Conservation (phyloP, 53 echinoderm and acorn worm genomes). For the Crossaster papposus region DNA sequence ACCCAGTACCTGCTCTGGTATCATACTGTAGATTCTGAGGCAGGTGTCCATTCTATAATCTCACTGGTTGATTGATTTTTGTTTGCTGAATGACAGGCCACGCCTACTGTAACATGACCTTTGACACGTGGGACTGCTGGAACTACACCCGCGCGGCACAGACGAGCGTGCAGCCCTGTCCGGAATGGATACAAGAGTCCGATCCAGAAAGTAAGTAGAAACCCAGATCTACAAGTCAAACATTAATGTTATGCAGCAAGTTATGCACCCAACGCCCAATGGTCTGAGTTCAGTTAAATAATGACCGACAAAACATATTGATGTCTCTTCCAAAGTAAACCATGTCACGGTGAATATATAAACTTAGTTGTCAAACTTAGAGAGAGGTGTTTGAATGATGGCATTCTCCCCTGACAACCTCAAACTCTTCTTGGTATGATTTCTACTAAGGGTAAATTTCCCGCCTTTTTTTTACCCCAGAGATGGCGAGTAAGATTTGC, state of each 20-base stretch:
- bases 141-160: slow-evolving; percentile 80
- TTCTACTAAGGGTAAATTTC: neutral
- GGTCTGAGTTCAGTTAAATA: too few species aligned
- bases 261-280: too few species aligned
- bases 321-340: too few species aligned
- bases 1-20: neutral
- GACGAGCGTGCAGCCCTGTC: slow-evolving; percentile 67
- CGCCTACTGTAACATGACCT: slow-evolving; percentile 78
- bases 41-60: neutral
- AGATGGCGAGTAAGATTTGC: slow-evolving; percentile 73
- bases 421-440: neutral
- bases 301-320: too few species aligned
- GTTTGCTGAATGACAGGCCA: slow-evolving; percentile 14
- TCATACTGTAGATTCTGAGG: neutral
- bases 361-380: too few species aligned
- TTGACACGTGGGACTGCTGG: slow-evolving; percentile 91
- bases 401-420: too few species aligned
- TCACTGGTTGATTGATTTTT: neutral
- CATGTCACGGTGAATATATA: too few species aligned
- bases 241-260: too few species aligned
- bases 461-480: slow-evolving; percentile 35
- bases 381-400: too few species aligned
- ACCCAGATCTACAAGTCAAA: neutral
- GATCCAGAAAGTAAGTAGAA: slow-evolving; percentile 71
- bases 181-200: slow-evolving; percentile 71